phyloP scores from a whole-genome alignment of 1,140 invertebrate species.

The Drosophila obscura region DNA sequence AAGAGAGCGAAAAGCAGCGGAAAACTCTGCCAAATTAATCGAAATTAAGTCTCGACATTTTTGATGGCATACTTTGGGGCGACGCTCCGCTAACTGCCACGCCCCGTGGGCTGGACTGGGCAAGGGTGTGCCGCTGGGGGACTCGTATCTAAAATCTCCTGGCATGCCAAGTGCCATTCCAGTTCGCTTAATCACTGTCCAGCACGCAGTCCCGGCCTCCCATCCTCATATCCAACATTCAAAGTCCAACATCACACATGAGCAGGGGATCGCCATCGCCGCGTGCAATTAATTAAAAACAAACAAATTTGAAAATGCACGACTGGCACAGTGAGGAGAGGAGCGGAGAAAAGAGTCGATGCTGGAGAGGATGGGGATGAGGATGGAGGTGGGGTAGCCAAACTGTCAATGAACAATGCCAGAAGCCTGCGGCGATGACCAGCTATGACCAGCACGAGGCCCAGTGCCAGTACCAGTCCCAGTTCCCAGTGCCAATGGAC shows the following conservation, averaged over 20 bases:
- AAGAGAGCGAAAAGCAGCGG: slow-evolving; percentile 11
- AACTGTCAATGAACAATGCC: slow-evolving; percentile 80
- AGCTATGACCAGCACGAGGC: slow-evolving; percentile 19
- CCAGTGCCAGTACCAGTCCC: background rate
- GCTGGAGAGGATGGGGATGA: background rate
- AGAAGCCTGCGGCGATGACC: background rate
- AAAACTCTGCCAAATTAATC: slow-evolving; percentile 67
- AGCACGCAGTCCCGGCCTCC: slow-evolving; percentile 56
- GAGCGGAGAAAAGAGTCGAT: slow-evolving; percentile 3
- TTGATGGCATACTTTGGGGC: slow-evolving; percentile 65
- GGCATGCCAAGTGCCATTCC: slow-evolving; percentile 64
- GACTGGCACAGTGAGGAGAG: slow-evolving; percentile 39
- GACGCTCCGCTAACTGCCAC: slow-evolving; percentile 24
- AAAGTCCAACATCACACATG: slow-evolving; percentile 37
- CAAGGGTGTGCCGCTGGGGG: slow-evolving; percentile 4
- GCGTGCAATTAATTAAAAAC: slow-evolving; percentile 84
- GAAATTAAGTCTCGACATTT: slow-evolving; percentile 71
- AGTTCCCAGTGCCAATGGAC: slow-evolving; percentile 7
- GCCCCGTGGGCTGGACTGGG: slow-evolving; percentile 33
- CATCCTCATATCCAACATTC: background rate
- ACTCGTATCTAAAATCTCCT: slow-evolving; percentile 70
- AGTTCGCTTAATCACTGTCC: slow-evolving; percentile 68
- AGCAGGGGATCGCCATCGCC: slow-evolving; percentile 43
- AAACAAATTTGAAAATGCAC: slow-evolving; percentile 83
- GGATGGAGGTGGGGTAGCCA: slow-evolving; percentile 9